Percentiles rank a stretch among this genome's conserved stretches.
phyloP scores from a whole-genome alignment of 2,797 vertebrate genomes.

The Sylvia borin region DNA sequence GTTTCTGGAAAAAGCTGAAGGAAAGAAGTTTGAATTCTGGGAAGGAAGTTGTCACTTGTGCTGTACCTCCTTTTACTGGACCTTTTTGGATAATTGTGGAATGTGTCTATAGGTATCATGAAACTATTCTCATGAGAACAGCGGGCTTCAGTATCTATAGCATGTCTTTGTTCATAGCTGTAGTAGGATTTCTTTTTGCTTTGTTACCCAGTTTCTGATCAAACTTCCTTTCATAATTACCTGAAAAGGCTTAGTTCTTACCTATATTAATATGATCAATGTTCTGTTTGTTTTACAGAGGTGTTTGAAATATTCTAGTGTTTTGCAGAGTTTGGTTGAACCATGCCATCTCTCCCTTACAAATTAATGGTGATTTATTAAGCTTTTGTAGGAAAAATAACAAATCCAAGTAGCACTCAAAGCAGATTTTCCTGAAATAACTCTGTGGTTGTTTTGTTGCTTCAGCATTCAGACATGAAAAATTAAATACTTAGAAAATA shows the following conservation, averaged over 20 bases:
- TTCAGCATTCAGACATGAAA: not conserved
- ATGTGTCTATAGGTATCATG: not conserved
- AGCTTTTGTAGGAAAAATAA: not conserved
- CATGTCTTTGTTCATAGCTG: not conserved
- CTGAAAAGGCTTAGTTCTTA: not conserved
- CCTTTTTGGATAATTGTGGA: not conserved
- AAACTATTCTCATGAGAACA: not conserved
- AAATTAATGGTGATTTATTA: not conserved
- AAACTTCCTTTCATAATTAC: not conserved
- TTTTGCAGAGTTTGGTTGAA: not conserved
- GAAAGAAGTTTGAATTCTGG: constrained; percentile 31
- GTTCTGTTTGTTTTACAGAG: not conserved
- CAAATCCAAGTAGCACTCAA: not conserved
- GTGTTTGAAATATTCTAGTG: not conserved
- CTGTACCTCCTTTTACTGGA: not conserved
- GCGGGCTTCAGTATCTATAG: not conserved
- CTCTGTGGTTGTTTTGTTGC: not conserved
- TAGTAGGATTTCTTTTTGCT: not conserved
- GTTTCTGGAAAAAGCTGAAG: constrained; percentile 3
- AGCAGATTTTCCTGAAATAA: not conserved
- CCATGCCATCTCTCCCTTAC: not conserved
- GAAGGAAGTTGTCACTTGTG: not conserved
- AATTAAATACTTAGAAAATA: not conserved
- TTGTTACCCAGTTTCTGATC: not conserved
- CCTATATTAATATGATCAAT: not conserved